Percentiles rank a stretch among this genome's conserved stretches.
phyloP scores from a whole-genome alignment of 2,113 vertebrate species.

The Hydropotes inermis region DNA sequence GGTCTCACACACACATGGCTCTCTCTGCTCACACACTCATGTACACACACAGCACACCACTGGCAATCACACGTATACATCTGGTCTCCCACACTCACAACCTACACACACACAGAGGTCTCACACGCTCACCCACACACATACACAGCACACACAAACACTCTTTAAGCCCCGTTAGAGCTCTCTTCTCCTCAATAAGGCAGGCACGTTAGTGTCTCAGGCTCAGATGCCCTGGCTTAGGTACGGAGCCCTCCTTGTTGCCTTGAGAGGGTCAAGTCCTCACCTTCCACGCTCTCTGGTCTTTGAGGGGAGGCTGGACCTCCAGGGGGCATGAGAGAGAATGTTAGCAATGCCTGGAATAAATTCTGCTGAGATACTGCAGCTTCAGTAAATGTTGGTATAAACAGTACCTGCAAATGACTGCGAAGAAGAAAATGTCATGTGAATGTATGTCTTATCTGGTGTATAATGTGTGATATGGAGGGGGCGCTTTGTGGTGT shows the following conservation, averaged over 20 bases:
- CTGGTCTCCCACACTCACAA: background rate
- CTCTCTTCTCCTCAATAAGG: background rate
- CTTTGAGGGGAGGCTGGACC: background rate
- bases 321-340: background rate
- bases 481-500: accelerated
- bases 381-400: background rate
- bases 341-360: background rate
- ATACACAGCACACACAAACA: background rate
- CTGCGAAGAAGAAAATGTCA: background rate
- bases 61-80: background rate
- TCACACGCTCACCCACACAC: background rate
- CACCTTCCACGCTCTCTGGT: background rate
- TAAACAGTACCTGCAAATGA: background rate
- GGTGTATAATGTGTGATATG: background rate
- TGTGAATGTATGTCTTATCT: accelerated
- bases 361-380: background rate
- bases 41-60: background rate
- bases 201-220: no score
- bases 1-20: background rate
- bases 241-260: background rate
- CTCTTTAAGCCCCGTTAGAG: background rate
- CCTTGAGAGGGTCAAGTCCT: background rate
- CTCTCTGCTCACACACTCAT: background rate
- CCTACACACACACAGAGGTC: background rate
- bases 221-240: background rate